phyloP scores from a whole-genome alignment of 1,140 invertebrate genomes.

The Helicoverpa zea region DNA sequence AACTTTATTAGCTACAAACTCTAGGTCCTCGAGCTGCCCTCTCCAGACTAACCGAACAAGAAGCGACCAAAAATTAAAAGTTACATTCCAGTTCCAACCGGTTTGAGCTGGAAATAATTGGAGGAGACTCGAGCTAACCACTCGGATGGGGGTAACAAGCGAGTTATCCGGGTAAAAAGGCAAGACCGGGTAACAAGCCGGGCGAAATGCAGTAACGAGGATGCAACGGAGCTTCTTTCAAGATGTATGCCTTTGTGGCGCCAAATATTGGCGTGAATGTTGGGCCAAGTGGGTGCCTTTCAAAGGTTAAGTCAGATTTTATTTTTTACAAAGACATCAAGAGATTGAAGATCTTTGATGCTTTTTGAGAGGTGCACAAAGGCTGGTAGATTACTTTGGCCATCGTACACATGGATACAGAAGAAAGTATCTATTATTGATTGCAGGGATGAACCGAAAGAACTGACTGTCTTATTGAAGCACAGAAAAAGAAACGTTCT shows the following conservation, averaged over 20 bases:
- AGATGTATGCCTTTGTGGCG: constrained; percentile 55
- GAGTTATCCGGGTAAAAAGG: constrained; percentile 70
- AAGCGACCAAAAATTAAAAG: constrained; percentile 69
- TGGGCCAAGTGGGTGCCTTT: constrained; percentile 13
- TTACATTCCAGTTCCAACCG: constrained; percentile 66
- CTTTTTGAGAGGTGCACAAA: too few species aligned
- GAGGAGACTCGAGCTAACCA: constrained; percentile 78
- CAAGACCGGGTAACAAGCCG: constrained; percentile 71
- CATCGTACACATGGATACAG: too few species aligned
- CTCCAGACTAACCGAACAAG: constrained; percentile 29
- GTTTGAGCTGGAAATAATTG: constrained; percentile 78
- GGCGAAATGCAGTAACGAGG: constrained; percentile 71
- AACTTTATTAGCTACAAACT: constrained; percentile 30
- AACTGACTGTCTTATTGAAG: too few species aligned
- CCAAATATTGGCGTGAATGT: constrained; percentile 31
- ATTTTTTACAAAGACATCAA: too few species aligned
- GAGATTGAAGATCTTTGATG: too few species aligned
- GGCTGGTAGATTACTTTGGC: too few species aligned
- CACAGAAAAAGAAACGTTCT: neutral
- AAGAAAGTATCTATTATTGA: too few species aligned
- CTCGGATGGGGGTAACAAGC: constrained; percentile 77
- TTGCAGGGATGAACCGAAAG: too few species aligned
- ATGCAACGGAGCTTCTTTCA: constrained; percentile 64
- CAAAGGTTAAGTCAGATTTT: too few species aligned
- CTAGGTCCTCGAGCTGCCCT: constrained; percentile 41